A percentile compares a stretch with the other conserved stretches of the same genome.
Evolutionary conservation across 2,888 invertebrate species (phyloP).

Genomic region (Nomada lathburiana): DNA sequence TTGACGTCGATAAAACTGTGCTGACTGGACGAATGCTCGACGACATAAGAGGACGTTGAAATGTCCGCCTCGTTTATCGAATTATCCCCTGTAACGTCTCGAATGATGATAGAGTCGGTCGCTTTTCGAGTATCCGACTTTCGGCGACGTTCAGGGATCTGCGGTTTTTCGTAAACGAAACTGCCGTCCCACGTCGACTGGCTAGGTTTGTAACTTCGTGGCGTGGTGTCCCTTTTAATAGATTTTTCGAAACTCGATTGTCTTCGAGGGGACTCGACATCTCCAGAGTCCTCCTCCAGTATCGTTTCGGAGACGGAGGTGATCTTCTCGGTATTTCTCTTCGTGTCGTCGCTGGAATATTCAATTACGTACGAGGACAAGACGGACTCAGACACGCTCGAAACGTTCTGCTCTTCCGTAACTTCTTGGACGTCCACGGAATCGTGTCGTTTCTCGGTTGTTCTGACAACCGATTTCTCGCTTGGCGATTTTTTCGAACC

Average conservation of each 20-base stretch:
- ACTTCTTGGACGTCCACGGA: slow-evolving; percentile 82
- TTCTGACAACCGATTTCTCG: slow-evolving; percentile 71
- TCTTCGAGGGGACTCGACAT: background rate
- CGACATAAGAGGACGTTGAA: slow-evolving; percentile 76
- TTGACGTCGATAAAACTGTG: slow-evolving; percentile 74
- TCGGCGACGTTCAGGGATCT: slow-evolving; percentile 41
- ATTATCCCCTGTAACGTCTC: slow-evolving; percentile 70
- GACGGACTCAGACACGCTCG: slow-evolving; percentile 86
- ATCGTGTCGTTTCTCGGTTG: slow-evolving; percentile 73
- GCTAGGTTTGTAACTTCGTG: slow-evolving; percentile 74
- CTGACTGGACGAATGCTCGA: slow-evolving; percentile 79
- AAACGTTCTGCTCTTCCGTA: slow-evolving; percentile 85
- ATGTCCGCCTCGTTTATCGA: slow-evolving; percentile 80
- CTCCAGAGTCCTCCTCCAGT: slow-evolving; percentile 73
- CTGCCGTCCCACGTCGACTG: slow-evolving; percentile 86
- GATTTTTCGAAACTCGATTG: slow-evolving; percentile 30
- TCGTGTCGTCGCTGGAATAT: slow-evolving; percentile 71
- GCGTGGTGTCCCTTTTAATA: slow-evolving; percentile 10
- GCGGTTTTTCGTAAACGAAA: slow-evolving; percentile 85
- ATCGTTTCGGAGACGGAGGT: slow-evolving; percentile 78
- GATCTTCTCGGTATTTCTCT: slow-evolving; percentile 73
- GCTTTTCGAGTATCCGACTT: slow-evolving; percentile 63
- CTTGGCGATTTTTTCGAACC: slow-evolving; percentile 27
- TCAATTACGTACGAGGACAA: slow-evolving; percentile 89
- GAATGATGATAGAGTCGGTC: slow-evolving; percentile 78